Percentiles rank a stretch among this genome's conserved stretches.
Evolutionary conservation across 1,140 invertebrate genomes (phyloP).

Genomic region (Caerostris darwini): DNA sequence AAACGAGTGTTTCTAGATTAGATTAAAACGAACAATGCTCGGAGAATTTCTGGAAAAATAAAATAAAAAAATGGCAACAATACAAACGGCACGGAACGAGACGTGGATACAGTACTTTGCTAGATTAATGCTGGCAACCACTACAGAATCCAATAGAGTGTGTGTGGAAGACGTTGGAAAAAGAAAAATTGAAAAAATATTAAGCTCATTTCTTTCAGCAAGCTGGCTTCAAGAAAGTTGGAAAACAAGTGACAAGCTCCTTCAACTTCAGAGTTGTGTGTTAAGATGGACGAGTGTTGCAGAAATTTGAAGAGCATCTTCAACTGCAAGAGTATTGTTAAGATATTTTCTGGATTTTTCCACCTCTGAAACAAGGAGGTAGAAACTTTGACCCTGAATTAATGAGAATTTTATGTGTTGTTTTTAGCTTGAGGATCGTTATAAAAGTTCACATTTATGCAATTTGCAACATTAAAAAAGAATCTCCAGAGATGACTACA

Average conservation of each 20-base stretch:
- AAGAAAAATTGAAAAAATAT: slow-evolving; percentile 37
- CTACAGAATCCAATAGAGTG: slow-evolving; percentile 16
- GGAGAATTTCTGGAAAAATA: neutral
- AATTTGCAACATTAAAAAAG: too few species aligned
- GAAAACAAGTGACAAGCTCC: slow-evolving; percentile 36
- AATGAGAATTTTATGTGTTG: too few species aligned
- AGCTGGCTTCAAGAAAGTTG: neutral
- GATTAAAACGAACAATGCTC: slow-evolving; percentile 56
- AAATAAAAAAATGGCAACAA: slow-evolving; percentile 20
- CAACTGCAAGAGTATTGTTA: neutral
- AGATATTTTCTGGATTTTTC: neutral
- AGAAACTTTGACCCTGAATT: too few species aligned
- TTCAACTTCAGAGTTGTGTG: neutral
- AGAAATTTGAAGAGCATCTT: neutral
- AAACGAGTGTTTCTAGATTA: slow-evolving; percentile 42
- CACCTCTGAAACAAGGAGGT: neutral
- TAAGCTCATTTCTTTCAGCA: slow-evolving; percentile 1
- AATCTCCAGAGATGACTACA: too few species aligned
- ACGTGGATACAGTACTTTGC: slow-evolving; percentile 30
- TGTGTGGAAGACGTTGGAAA: neutral
- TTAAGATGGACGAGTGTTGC: neutral
- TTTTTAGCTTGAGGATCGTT: too few species aligned
- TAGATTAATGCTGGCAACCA: slow-evolving; percentile 52
- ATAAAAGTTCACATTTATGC: too few species aligned
- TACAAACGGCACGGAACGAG: slow-evolving; percentile 18